phyloP scores from a whole-genome alignment of 2,113 vertebrate genomes.

The Meles meles region DNA sequence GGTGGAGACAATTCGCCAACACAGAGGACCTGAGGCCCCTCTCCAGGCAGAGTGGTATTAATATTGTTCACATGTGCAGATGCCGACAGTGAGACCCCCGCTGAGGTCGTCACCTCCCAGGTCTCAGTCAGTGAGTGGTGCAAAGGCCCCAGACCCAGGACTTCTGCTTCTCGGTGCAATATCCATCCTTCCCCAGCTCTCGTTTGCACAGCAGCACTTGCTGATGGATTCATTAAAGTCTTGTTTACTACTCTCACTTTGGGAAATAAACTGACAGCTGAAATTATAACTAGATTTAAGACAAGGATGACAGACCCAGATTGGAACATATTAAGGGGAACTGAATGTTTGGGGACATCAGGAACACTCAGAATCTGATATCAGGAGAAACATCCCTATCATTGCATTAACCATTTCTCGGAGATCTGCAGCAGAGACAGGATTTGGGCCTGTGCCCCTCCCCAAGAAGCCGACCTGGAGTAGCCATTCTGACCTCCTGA shows the following conservation, averaged over 20 bases:
- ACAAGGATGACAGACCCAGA: constrained; percentile 56
- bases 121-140: not conserved
- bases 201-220: constrained; percentile 19
- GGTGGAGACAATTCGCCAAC: not conserved
- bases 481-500: not conserved
- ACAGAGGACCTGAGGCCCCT: not conserved
- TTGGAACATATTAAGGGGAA: constrained; percentile 47
- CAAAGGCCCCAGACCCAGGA: not conserved
- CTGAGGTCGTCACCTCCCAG: accelerated
- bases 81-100: not conserved
- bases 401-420: not conserved
- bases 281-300: constrained; percentile 71
- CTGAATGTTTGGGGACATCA: not conserved
- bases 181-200: not conserved
- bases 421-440: not conserved
- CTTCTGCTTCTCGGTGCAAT: not conserved
- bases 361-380: not conserved
- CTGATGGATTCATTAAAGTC: constrained; percentile 63
- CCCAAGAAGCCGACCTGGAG: not conserved
- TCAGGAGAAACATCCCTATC: not conserved
- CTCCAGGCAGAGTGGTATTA: not conserved
- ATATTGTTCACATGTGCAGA: not conserved
- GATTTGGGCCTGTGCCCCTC: not conserved
- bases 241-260: constrained; percentile 54
- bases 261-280: constrained; percentile 70